Percentiles rank a stretch among this genome's conserved stretches.
Evolutionary conservation across 1,140 invertebrate genomes (phyloP).

Genomic region (Magallana angulata): DNA sequence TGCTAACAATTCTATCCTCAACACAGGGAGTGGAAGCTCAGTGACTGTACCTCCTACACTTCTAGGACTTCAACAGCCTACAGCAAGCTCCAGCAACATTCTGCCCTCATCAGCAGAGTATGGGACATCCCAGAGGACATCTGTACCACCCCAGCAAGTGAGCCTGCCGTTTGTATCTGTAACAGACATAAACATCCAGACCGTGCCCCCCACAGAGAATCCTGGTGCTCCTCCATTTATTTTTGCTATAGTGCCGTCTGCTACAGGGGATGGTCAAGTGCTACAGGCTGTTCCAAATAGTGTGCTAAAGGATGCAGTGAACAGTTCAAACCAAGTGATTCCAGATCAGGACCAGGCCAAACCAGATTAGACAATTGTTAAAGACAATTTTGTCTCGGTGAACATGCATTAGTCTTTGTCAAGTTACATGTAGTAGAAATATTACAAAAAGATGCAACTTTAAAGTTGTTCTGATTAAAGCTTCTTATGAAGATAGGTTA

Average conservation of each 20-base stretch:
- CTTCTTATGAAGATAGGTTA: too few relatives aligned
- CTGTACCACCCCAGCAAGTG: background rate
- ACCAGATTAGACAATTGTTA: background rate
- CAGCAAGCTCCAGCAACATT: background rate
- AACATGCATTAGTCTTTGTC: too few relatives aligned
- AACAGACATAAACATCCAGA: constrained; percentile 8
- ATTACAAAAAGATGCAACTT: too few relatives aligned
- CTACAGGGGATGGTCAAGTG: background rate
- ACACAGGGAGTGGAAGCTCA: too few relatives aligned
- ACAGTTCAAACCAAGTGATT: background rate
- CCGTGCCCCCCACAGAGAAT: background rate
- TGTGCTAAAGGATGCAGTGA: background rate
- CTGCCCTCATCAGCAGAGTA: background rate
- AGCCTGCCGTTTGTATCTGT: background rate
- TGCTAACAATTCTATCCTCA: background rate
- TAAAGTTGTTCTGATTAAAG: too few relatives aligned
- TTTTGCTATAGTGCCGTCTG: constrained; percentile 8
- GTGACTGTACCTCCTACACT: background rate
- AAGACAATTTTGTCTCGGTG: too few relatives aligned
- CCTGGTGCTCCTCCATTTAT: background rate
- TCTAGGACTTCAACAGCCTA: background rate
- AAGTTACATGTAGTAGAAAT: too few relatives aligned
- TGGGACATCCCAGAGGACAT: background rate
- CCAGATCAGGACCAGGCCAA: background rate
- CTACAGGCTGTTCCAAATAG: background rate